Percentiles rank a stretch among this genome's conserved stretches.
Evolutionary conservation across 2,888 invertebrate species (phyloP).

Genomic region (Linnaemya vulpina): DNA sequence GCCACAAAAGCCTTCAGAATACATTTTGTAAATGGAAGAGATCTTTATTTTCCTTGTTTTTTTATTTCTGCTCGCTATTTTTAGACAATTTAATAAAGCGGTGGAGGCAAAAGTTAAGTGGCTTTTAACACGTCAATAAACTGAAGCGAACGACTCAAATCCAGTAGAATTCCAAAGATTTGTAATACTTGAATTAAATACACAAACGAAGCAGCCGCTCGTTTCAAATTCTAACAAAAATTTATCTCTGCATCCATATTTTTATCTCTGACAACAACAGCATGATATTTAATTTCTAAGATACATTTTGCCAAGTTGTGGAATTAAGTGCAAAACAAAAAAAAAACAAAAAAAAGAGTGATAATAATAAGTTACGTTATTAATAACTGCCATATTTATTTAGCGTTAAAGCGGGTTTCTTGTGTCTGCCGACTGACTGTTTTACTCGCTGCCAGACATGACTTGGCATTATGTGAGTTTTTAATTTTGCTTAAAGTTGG

Average conservation of each 20-base stretch:
- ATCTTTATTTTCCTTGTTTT: background rate
- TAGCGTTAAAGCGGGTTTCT: slow-evolving; percentile 38
- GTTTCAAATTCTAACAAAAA: slow-evolving; percentile 20
- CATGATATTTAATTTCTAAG: slow-evolving; percentile 50
- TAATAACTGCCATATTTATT: slow-evolving; percentile 57
- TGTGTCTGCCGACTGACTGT: background rate
- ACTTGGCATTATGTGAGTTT: slow-evolving; percentile 50
- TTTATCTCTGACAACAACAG: slow-evolving; percentile 43
- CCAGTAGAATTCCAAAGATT: slow-evolving; percentile 9
- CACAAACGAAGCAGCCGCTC: slow-evolving; percentile 16
- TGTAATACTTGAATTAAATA: slow-evolving; percentile 16
- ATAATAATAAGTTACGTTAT: slow-evolving; percentile 1
- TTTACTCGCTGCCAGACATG: slow-evolving; percentile 31
- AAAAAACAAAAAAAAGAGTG: background rate
- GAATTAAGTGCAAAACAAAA: slow-evolving; percentile 26
- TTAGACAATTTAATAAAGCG: slow-evolving; percentile 67
- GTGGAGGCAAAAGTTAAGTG: slow-evolving; percentile 65
- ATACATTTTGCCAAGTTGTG: slow-evolving; percentile 7
- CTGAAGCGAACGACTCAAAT: slow-evolving; percentile 44
- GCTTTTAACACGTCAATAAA: slow-evolving; percentile 67
- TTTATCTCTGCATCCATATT: slow-evolving; percentile 41
- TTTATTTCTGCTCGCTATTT: background rate
- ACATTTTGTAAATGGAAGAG: slow-evolving; percentile 27
- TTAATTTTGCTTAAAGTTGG: slow-evolving; percentile 33
- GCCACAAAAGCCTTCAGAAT: slow-evolving; percentile 36